A percentile compares a stretch with the other conserved stretches of the same genome.
Conservation (phyloP, 2,888 invertebrate genomes). For the Ichneumoninae sp. region DNA sequence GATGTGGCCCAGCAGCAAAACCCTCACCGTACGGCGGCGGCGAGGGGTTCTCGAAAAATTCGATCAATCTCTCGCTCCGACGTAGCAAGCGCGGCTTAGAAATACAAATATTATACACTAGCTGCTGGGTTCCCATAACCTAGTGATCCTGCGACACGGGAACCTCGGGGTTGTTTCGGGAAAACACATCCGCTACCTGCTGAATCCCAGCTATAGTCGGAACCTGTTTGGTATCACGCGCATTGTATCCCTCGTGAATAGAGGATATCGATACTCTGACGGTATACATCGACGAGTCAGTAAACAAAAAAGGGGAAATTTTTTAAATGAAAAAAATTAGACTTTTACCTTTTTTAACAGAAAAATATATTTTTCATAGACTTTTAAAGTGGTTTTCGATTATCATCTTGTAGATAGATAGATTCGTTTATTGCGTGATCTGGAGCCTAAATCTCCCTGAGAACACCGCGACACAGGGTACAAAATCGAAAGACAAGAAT, state of each 20-base stretch:
- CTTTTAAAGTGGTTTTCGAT: too few species aligned
- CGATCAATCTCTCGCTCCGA: slow-evolving; percentile 47
- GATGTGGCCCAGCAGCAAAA: background rate
- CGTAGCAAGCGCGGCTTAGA: slow-evolving; percentile 9
- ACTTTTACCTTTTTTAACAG: background rate
- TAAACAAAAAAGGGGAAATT: background rate
- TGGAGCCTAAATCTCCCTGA: too few species aligned
- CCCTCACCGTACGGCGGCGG: background rate
- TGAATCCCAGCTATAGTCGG: background rate
- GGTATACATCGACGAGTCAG: slow-evolving; percentile 21
- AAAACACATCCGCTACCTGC: slow-evolving; percentile 11
- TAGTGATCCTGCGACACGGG: background rate
- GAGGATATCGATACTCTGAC: slow-evolving; percentile 18
- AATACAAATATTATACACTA: slow-evolving; percentile 57
- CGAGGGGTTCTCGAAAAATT: slow-evolving; percentile 42
- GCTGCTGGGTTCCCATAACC: background rate
- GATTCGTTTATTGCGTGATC: too few species aligned
- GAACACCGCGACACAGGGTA: too few species aligned
- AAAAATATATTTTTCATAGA: background rate
- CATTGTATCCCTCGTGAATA: slow-evolving; percentile 15
- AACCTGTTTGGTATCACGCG: background rate
- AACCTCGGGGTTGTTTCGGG: slow-evolving; percentile 34
- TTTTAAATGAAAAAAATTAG: background rate
- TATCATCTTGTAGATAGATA: too few species aligned
- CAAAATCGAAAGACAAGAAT: too few species aligned